Evolutionary conservation across 2,797 vertebrate species (phyloP), one percentile per base, ranked within the genome.

Genomic region (Mastacembelus armatus): DNA sequence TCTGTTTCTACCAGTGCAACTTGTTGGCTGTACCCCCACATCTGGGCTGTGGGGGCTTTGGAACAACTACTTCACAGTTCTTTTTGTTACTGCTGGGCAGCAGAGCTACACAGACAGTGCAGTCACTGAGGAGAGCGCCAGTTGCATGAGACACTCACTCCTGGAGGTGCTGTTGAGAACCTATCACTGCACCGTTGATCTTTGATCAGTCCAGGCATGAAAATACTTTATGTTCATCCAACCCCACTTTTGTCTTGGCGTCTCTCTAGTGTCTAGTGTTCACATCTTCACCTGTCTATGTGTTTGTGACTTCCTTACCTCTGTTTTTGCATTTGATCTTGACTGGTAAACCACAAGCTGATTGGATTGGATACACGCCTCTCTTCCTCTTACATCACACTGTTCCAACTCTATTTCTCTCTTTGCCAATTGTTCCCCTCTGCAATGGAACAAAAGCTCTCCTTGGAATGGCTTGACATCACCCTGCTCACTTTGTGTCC

Each of bases 1-100:
- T 93, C 91, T 92, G 84, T 94, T 93, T 92, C 84, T 88, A 88
- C 84, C 74, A 87, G 90, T 91, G 91, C 81, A 89, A 79, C 86
- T 88, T 91, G 84, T 91, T 89, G 86, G 80, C 84, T 87, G 85
- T 72, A 22, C 69, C 85, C 81, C 71, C 79, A 83, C 74, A 77
- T 55, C 76, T 81, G 81, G 51, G 70, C 68, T 82, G 80, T 79
- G 88, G 79, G 81, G 78, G 77, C 71, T 74, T 89, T 79, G 89
- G 81, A 82, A 77, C 80, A 82, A 89, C 81, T 86, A 84, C 83
- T 43, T 89, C 87, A 91, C 86, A 48, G 42, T 85, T 90, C 39
- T 80, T 86, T 88, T 81, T 87, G 71, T 85, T 71, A 61, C 44
- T 83, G 74, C 80, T 81, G 67, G 63, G 69, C 74, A 71, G 70